Percentiles rank a stretch among this genome's conserved stretches.
phyloP scores from a whole-genome alignment of 2,113 vertebrate genomes.

The Zootoca vivipara region DNA sequence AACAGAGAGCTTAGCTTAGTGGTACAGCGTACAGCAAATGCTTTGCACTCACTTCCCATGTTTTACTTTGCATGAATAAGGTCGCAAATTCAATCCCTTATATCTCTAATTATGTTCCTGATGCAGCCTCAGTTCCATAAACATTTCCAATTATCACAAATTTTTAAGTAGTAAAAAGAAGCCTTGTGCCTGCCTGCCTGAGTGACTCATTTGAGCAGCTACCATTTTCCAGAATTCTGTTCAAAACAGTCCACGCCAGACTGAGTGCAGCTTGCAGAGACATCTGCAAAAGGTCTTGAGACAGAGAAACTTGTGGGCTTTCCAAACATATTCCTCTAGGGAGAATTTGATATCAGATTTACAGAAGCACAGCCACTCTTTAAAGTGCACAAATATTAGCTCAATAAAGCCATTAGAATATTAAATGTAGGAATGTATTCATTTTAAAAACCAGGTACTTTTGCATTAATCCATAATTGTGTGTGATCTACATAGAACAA shows the following conservation, averaged over 20 bases:
- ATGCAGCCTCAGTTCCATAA: conserved; percentile 52
- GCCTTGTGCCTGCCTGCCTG: conserved; percentile 48
- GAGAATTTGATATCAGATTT: conserved; percentile 54
- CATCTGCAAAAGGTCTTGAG: conserved; percentile 65
- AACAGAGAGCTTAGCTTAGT: neutral
- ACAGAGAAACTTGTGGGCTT: conserved; percentile 51
- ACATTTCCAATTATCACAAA: conserved; percentile 53
- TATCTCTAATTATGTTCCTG: conserved; percentile 47
- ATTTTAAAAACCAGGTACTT: neutral
- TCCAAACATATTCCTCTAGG: conserved; percentile 56
- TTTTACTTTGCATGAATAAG: neutral
- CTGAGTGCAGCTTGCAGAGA: conserved; percentile 58
- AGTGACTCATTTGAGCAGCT: conserved; percentile 58
- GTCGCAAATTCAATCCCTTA: neutral
- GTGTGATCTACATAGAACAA: neutral
- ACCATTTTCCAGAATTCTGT: conserved; percentile 57
- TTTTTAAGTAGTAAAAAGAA: conserved; percentile 54
- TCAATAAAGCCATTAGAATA: conserved; percentile 12
- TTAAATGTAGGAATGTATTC: conserved; percentile 23
- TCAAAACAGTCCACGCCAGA: conserved; percentile 58
- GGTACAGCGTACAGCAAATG: neutral
- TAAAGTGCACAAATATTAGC: neutral
- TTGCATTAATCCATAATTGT: neutral
- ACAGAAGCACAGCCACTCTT: conserved; percentile 1
- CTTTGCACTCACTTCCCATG: neutral